Base-by-base conservation (phyloP, 2,888 invertebrate genomes). In the Furcula furcula region DNA sequence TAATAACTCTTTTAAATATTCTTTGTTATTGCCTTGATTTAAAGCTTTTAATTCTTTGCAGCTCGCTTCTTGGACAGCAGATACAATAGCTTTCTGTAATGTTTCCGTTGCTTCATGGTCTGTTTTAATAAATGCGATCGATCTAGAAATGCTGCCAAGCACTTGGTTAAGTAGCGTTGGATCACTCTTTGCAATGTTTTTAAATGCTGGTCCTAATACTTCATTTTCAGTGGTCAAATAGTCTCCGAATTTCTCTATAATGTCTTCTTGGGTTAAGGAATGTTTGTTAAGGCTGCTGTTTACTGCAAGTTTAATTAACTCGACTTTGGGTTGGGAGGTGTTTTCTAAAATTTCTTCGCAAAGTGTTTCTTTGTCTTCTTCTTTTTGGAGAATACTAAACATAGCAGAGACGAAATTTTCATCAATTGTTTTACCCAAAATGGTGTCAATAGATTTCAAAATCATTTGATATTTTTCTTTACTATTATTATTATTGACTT, bases 61-160 rank as follows among this genome's bases (percentile, higher is more conserved):
- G 61, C 93, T 92, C 1, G 90, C 87, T 59, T 92, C 91, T 62
- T 92, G 90, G 0, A 93, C 91, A 0, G 93, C 92, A 26, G 90
- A 78, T 0, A 93, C 91, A 7, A 94, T 93, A 2, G 93, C 92
- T 58, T 91, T 91, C 65, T 93, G 92, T 11, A 94, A 79, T 1
- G 91, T 89, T 59, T 93, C 92, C 1, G 90, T 88, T 0, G 93
- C 93, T 58, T 92, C 91, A 35, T 90, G 89, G 46, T 94, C 93
- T 2, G 91, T 91, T 58, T 87, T 90, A 0, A 92, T 85, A 13
- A 87, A 85, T 0, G 90, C 90, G 5, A 91, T 90, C n/a, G 91
- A 90, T 28, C 91, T 84, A 7, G 92, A 91, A 22, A 94, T 91
- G 41, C 91, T 90, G 14, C 89, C 84, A 6, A 93, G 74, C 4